Evolutionary conservation across 2,113 vertebrate species (phyloP).

Genomic region (Tragulus kanchil): DNA sequence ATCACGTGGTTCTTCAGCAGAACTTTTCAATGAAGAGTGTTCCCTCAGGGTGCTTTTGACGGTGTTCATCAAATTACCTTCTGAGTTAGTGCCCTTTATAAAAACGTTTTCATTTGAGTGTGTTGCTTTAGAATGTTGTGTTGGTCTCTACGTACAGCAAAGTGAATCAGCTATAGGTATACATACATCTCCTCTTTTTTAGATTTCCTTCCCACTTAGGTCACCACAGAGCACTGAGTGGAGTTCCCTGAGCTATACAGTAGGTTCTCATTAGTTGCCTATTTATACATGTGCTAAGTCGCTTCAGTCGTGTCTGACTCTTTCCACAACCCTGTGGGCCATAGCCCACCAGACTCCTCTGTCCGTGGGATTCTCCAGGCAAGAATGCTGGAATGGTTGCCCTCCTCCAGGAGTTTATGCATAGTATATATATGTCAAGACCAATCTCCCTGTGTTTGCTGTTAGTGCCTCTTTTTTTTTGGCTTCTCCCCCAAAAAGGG

Average conservation of each 20-base stretch:
- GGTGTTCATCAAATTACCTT: slow-evolving; percentile 1
- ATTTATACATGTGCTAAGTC: not conserved
- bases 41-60: not conserved
- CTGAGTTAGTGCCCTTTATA: not conserved
- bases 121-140: not conserved
- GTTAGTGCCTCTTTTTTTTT: not conserved
- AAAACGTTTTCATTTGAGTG: not conserved
- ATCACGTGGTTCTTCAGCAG: not conserved
- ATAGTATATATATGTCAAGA: not conserved
- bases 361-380: not conserved
- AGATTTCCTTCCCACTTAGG: not conserved
- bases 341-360: not conserved
- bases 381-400: not conserved
- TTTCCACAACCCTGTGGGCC: not conserved
- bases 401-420: not conserved
- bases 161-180: not conserved
- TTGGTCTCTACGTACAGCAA: not conserved
- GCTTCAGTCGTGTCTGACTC: not conserved
- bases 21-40: not conserved
- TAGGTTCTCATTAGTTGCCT: not conserved
- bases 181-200: not conserved
- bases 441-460: not conserved
- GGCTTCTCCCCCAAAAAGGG: not conserved
- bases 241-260: not conserved
- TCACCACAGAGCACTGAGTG: not conserved